phyloP scores from a whole-genome alignment of 2,888 invertebrate species.

The Calameuta filiformis region DNA sequence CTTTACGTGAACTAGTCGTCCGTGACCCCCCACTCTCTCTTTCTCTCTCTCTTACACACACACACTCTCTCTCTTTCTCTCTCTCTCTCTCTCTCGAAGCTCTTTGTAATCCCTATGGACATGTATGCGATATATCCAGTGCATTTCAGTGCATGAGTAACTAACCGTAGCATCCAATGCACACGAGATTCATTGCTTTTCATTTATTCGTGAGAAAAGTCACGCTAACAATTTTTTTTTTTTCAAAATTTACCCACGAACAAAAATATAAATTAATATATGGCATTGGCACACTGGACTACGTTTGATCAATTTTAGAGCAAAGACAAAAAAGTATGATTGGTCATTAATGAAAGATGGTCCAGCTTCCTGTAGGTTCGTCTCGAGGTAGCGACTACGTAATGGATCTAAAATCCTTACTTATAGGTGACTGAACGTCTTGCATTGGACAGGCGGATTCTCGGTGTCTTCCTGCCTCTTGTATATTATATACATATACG shows the following conservation, averaged over 20 bases:
- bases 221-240: no score
- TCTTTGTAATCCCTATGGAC: no score
- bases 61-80: conserved; percentile 8
- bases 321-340: no score
- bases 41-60: no score
- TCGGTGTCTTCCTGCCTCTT: conserved; percentile 8
- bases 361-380: neutral
- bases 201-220: no score
- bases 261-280: no score
- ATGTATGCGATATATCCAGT: neutral
- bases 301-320: no score
- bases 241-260: no score
- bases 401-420: conserved; percentile 27
- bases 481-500: neutral
- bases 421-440: conserved; percentile 28
- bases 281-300: no score
- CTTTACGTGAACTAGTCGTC: conserved; percentile 57
- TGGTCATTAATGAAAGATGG: neutral
- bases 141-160: neutral
- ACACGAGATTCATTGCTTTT: neutral
- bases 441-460: conserved; percentile 16
- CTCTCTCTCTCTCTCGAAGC: conserved; percentile 7
- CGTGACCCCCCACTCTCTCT: conserved; percentile 49
- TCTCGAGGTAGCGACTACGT: conserved; percentile 23
- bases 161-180: neutral